Evolutionary conservation across 2,888 invertebrate species (phyloP), one percentile per base, ranked within the genome.

Genomic region (Agapetus fuscipes): DNA sequence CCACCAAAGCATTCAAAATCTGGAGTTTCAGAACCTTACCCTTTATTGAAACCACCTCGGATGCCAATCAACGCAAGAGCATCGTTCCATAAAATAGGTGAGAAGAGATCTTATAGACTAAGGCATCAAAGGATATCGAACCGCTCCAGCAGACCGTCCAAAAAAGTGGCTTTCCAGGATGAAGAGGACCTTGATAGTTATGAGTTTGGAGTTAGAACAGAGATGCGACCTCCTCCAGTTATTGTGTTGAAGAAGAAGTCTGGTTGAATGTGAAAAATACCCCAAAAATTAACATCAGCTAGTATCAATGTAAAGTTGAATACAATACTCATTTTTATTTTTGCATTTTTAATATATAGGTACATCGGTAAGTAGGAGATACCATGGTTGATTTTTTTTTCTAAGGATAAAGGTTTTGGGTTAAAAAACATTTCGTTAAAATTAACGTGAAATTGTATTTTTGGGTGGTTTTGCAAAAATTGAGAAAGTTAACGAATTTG

Each of bases 1-100:
- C 13, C 14, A 20, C 17, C 31, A 7, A 41, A 44, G 35, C 39
- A 29, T 30, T 34, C 30, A 14, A 43, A 43, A 24, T 30, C 62
- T 58, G 56, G 61, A 25, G 42, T 59, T 1, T 53, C 54, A 7
- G 68, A 64, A 43, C 70, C 69, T 2, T 65, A 68, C 46, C 67
- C 66, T 10, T 50, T 70, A 13, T 48, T 70, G 20, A 66, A 66
- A 51, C 69, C 69, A 20, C 69, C 70, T 28, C 63, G 66, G 3
- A 58, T 56, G 2, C 59, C 54, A 12, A 54, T 54, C 25, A 55
- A 60, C 10, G 24, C 30, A 13, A 44, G 44, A 27, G 15, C 16
- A 3, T 13, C 11, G 9, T 26, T 13, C 6, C 33, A 37, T 37
- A 53, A 53, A 26, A 61, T 58, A 46, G 48, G 51, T 30, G 64